A percentile compares a stretch with the other conserved stretches of the same genome.
Conservation (phyloP, 2,113 vertebrate genomes). For the human (Homo sapiens) region GRCh38 chr3:11227001-11227500, state of each 20-base stretch:
- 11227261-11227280: background rate
- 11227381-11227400: too few species aligned
- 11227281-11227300: background rate
- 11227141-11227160: background rate
- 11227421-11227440: too few species aligned
- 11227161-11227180: accelerated
- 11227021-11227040: background rate
- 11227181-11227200: background rate
- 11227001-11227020: background rate
- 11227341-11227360: too few species aligned
- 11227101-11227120: background rate
- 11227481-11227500: too few species aligned
- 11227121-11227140: background rate
- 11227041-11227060: background rate
- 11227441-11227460: too few species aligned
- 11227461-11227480: too few species aligned
- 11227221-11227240: background rate
- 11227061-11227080: background rate
- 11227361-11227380: too few species aligned
- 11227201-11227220: background rate
- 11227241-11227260: background rate
- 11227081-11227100: background rate
- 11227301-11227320: too few species aligned
- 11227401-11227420: too few species aligned
- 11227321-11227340: too few species aligned